Evolutionary conservation across 1,140 invertebrate species (phyloP).

Genomic region (Drosophila prosaltans): DNA sequence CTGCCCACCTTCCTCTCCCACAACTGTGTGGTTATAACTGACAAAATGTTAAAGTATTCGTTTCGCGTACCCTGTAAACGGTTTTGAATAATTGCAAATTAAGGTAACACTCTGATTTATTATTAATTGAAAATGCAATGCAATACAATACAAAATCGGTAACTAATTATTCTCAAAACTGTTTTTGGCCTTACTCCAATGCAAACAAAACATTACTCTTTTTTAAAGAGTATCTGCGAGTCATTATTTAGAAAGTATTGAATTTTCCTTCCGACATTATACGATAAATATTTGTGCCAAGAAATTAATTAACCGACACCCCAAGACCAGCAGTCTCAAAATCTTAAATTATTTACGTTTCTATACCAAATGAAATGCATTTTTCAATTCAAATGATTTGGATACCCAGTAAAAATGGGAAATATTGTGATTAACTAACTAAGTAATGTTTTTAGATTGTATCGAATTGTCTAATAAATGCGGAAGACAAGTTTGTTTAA

Average conservation of each 20-base stretch:
- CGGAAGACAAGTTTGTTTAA: no score
- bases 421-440: not conserved
- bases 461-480: no score
- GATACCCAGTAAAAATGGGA: not conserved
- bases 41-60: constrained; percentile 27
- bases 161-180: no score
- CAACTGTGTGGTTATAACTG: not conserved
- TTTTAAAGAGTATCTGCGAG: not conserved
- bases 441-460: no score
- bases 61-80: not conserved
- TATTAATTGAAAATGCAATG: no score
- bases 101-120: no score
- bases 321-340: not conserved
- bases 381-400: constrained; percentile 1
- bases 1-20: constrained; percentile 1
- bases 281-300: constrained; percentile 61
- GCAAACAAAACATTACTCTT: no score
- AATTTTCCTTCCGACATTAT: constrained; percentile 8
- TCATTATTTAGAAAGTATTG: constrained; percentile 29
- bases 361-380: constrained; percentile 9
- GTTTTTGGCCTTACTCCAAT: no score
- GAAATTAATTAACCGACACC: constrained; percentile 67
- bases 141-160: no score
- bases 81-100: no score
- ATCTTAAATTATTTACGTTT: constrained; percentile 1